Base-by-base conservation (phyloP, 2,113 vertebrate genomes). In the Urocitellus parryii region DNA sequence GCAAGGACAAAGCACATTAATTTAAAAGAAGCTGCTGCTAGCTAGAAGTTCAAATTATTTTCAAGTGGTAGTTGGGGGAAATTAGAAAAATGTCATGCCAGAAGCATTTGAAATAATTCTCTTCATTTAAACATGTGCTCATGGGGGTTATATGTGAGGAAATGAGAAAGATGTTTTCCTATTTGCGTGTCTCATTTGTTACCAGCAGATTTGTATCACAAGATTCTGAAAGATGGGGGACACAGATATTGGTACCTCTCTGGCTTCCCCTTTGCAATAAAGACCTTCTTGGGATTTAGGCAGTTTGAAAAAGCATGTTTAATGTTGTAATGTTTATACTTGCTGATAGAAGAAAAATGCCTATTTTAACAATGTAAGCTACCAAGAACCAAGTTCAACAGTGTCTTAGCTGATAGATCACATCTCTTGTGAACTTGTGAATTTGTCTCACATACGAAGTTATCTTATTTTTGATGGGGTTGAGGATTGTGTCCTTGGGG, bases 11-110 rank as follows among this genome's bases (percentile, higher is more conserved):
- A 95, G 68, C 48, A 82, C 51, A 79, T 95, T 85, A 67, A 37
- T 92, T 94, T 94, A 82, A 96, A 95, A 96, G 90, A 77, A 96
- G 56, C 82, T 94, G n/a, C 92, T 92, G 77, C 91, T 88, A 84
- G 63, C 73, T 85, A 51, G 63, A 90, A 80, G 68, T 95, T 96
- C 53, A 48, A 78, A 74, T 68, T 90, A 68, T 97, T 97, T 96
- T 91, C 72, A 94, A 94, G 68, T 84, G 72, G 27, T 34, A 37
- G 24, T 79, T n/a, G 24, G 32, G 22, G 48, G 25, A n/a, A 65
- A 45, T 82, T 82, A 95, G 67, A 88, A 95, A 91, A 92, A 85
- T 95, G 56, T 63, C 78, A 45, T 61, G 76, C 56, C 51, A 83
- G 76, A 81, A 97, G 37, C 58, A 91, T 96, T 96, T 86, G 25